Percentiles rank a stretch among this genome's conserved stretches.
These are phyloP conservation scores for Dioctria rufipes DNA, from an alignment of 2,888 invertebrate species.

Conservation along the genomic window DNA sequence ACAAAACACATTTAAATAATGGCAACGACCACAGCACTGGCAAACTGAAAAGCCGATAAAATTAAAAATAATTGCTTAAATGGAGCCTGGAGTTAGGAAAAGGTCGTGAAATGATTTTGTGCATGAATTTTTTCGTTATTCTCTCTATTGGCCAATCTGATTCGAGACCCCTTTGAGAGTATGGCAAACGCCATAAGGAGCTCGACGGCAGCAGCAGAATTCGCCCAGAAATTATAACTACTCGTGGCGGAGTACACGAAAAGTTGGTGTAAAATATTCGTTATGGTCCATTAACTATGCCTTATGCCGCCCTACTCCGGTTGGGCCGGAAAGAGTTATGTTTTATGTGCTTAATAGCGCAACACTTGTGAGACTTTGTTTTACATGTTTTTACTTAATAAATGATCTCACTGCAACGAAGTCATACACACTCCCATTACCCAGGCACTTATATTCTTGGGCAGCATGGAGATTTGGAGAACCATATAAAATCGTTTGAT, in stretches of 20 bases:
- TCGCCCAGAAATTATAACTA: conserved; percentile 15
- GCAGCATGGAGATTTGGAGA: not conserved
- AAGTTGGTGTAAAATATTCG: conserved; percentile 51
- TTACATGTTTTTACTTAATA: not conserved
- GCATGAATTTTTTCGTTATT: not conserved
- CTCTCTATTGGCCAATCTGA: not conserved
- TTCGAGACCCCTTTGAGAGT: not conserved
- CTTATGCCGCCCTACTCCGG: conserved; percentile 37
- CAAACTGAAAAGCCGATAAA: conserved; percentile 44
- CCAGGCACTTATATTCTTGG: not conserved
- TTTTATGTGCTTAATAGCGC: conserved; percentile 45
- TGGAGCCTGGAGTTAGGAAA: conserved; percentile 37
- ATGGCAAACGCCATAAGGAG: not conserved
- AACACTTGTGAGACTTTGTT: conserved; percentile 9
- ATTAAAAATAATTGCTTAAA: conserved; percentile 48
- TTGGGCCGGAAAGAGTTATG: conserved; percentile 40
- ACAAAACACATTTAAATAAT: conserved; percentile 17
- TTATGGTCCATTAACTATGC: conserved; percentile 48
- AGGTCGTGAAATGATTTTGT: conserved; percentile 31
- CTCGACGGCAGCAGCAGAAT: not conserved
- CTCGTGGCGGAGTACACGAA: conserved; percentile 40
- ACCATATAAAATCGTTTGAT: conserved; percentile 1
- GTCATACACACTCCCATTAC: not conserved
- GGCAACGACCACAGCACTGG: conserved; percentile 17
- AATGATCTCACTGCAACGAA: conserved; percentile 18